Evolutionary conservation across 1,140 invertebrate species (phyloP), one percentile per base, ranked within the genome.

Genomic region (Cyrtorhinus lividipennis): DNA sequence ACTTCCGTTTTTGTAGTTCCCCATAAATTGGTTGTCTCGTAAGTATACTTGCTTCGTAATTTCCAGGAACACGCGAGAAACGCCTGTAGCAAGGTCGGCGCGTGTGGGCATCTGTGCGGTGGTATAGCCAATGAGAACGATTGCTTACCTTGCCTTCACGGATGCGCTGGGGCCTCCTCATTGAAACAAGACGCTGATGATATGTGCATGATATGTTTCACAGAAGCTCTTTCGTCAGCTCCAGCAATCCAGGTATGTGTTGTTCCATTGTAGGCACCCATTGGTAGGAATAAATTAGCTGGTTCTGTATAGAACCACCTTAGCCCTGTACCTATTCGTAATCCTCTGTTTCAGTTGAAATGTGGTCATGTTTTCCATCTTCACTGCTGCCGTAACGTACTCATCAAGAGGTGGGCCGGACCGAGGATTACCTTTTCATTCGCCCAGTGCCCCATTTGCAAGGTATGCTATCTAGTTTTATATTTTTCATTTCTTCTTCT

Each of bases 201-300:
- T 71, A 96, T 98, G 92, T 99, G 95, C 75, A 98, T 98, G 92
- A 95, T 98, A 65, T 98, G 95, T 72, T 98, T 99, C 73, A 95
- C 91, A 0, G 95, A 98, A 72, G 91, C 95, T 0, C 75, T 99
- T 2, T 88, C 91, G 22, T 92, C 87, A 66, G 93, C 94, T 0
- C 95, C 95, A 15, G 90, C 92, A n/a, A 86, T 98, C 71, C 87
- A 88, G 77, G 86, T 87, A 71, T 38, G 5, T 38, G 30, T 5
- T 38, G 30, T 38, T n/a, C 30, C 15, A 8, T 38, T 38, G 30
- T 38, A 38, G 30, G 30, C 15, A 38, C 30, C 30, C 15, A 38
- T n/a, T n/a, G n/a, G n/a, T n/a, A n/a, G n/a, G n/a, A n/a, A n/a
- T n/a, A n/a, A n/a, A n/a, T n/a, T n/a, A n/a, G n/a, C n/a, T n/a